phyloP scores from a whole-genome alignment of 2,113 vertebrate species.

The Heterochromis multidens region DNA sequence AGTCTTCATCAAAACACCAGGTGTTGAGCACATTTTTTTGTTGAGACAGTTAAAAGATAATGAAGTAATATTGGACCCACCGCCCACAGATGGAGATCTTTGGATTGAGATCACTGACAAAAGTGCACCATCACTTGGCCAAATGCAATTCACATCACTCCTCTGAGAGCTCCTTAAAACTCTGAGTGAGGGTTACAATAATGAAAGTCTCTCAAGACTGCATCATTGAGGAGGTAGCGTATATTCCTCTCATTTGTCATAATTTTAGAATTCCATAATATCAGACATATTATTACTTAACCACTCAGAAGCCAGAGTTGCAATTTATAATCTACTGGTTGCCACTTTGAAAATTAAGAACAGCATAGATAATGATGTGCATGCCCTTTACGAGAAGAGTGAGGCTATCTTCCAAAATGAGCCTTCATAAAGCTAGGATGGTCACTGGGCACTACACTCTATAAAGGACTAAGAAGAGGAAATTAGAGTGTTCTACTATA shows the following conservation, averaged over 20 bases:
- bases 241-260: constrained; percentile 12
- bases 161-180: neutral
- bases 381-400: neutral
- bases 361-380: neutral
- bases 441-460: neutral
- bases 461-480: neutral
- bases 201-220: neutral
- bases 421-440: neutral
- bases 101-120: neutral
- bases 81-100: neutral
- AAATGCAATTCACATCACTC: neutral
- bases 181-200: neutral
- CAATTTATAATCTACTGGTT: neutral
- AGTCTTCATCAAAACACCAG: neutral
- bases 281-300: neutral
- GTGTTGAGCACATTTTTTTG: neutral
- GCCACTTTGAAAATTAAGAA: neutral
- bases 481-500: neutral
- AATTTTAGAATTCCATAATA: neutral
- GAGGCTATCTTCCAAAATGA: neutral
- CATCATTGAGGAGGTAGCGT: neutral
- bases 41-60: neutral
- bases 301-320: neutral
- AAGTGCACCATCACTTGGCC: neutral
- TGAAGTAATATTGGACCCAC: neutral